Evolutionary conservation across 2,113 vertebrate species (phyloP), one percentile per base, ranked within the genome.

Genomic region (Nyctereutes procyonoides): DNA sequence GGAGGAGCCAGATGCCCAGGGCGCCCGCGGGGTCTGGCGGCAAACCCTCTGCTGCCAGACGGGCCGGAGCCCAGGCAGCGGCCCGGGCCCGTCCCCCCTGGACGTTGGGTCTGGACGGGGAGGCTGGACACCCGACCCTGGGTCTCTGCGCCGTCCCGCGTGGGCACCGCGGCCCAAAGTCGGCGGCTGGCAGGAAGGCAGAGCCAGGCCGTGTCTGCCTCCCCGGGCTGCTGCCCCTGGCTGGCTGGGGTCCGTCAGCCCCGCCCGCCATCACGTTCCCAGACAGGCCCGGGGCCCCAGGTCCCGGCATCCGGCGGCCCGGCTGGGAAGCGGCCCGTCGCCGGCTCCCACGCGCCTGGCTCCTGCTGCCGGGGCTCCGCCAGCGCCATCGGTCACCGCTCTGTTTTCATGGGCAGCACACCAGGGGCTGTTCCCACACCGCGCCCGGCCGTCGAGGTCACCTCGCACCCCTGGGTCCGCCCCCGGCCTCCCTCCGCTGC

Each of bases 171-270:
- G 1, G 76, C 10, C 95, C 67, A 65, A 56, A 65, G 90, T 82
- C 84, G 55, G 90, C 48, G 43, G 74, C 26, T 28, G 71, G 30
- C 76, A 38, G 56, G 60, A 73, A 56, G 83, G 48, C 6, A 32
- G 86, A 13, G 35, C 4, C 3, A 28, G 74, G 51, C n/a, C 89
- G 82, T 92, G 88, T 88, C 95, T 88, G 84, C 86, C 65, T 83
- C 84, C 95, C 51, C 11, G 84, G 77, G 93, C 86, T 8, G 0
- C 65, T 9, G 32, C 2, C 4, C 63, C 85, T 20, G 67, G 83
- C 89, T n/a, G 43, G n/a, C 77, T 82, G 81, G 62, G 71, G 77
- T 32, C 62, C 19, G 30, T 71, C 82, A 11, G 8, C 89, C 87
- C 89, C 38, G 32, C 60, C 85, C 2, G 58, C 77, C 67, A 1